Base-by-base conservation (phyloP, 2,888 invertebrate genomes). In the Gastracanthus pulcherrimus region DNA sequence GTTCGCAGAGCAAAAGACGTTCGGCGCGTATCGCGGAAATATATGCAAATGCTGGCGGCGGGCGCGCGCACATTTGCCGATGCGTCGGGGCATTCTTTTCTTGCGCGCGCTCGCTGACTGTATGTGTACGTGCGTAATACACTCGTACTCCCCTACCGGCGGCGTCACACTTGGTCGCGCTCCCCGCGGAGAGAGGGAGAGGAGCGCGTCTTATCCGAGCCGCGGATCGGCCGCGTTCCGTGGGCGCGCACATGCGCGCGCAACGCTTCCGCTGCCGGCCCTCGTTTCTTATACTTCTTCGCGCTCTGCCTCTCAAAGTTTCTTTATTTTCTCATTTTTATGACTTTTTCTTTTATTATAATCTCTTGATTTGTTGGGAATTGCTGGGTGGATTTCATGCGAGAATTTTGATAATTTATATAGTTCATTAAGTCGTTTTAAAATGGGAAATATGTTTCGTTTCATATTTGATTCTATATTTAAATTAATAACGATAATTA, bases 231-330 rank as follows among this genome's bases (percentile, higher is more conserved):
- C 72, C 84, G 85, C 84, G 82, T 84, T 77, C 75, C 75, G 85
- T 84, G 84, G 84, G 85, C 84, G 83, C 84, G 70, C 85, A 85
- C 84, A 85, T 82, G 86, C 87, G 87, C 88, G 86, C 86, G 82
- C 84, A 78, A 76, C 60, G 76, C 64, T 76, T 82, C 66, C 34
- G 48, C 64, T 51, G 36, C 31, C 60, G 31, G 7, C 31, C 29
- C 31, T 34, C 34, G 2, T 55, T 55, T 26, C 55, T 55, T n/a
- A n/a, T n/a, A n/a, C n/a, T n/a, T n/a, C n/a, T n/a, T n/a, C n/a
- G n/a, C n/a, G n/a, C n/a, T n/a, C n/a, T n/a, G n/a, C n/a, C n/a
- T n/a, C n/a, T n/a, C n/a, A n/a, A n/a, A n/a, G n/a, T n/a, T n/a
- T n/a, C n/a, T n/a, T n/a, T n/a, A n/a, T n/a, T n/a, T n/a, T n/a